phyloP scores from a whole-genome alignment of 2,888 invertebrate genomes.

The Philonicus albiceps region DNA sequence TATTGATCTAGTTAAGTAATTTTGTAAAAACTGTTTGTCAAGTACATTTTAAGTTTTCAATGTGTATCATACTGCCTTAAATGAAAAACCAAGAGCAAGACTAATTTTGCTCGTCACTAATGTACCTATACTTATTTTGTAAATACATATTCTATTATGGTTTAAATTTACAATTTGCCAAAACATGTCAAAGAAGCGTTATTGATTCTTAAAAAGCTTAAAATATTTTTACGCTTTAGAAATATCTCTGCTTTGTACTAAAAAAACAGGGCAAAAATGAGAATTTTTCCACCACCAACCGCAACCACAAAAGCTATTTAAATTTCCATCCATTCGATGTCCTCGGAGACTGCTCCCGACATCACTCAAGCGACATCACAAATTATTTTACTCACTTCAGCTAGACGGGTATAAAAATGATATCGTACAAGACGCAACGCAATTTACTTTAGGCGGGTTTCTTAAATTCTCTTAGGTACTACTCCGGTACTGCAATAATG shows the following conservation, averaged over 20 bases:
- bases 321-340: not conserved
- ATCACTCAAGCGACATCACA: not conserved
- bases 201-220: not conserved
- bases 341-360: not conserved
- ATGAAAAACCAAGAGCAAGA: too few relatives aligned
- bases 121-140: not conserved
- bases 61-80: too few relatives aligned
- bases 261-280: not conserved
- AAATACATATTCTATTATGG: not conserved
- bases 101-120: not conserved
- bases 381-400: not conserved
- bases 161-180: not conserved
- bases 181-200: not conserved
- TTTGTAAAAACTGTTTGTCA: too few relatives aligned
- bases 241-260: not conserved
- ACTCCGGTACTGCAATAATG: not conserved
- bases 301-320: not conserved
- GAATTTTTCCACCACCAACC: not conserved
- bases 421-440: not conserved
- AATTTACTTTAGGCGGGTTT: not conserved
- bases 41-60: too few relatives aligned
- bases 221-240: not conserved
- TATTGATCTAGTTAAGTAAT: too few relatives aligned
- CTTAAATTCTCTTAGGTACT: not conserved
- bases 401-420: not conserved